These are phyloP conservation scores for Emydocephalus ijimae DNA, from an alignment of 2,113 vertebrate genomes.

Conservation along the genomic window DNA sequence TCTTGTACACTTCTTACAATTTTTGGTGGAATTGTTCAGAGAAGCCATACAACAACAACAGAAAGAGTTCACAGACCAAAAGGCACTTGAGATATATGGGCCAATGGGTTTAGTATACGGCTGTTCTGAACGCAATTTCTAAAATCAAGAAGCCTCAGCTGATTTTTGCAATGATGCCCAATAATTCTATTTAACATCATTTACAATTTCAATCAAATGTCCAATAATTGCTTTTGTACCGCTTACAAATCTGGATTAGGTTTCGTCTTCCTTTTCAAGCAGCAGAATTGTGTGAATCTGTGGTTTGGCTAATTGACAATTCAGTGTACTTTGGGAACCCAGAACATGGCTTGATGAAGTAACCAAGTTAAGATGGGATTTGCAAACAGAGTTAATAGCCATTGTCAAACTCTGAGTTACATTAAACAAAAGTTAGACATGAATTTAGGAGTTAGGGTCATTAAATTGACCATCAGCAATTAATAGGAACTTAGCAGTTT, in stretches of 20 bases:
- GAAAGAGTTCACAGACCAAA: not conserved
- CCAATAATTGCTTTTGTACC: not conserved
- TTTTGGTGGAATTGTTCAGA: too few relatives aligned
- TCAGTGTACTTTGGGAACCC: not conserved
- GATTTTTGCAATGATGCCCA: not conserved
- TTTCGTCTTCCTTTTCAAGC: not conserved
- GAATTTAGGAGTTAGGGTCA: not conserved
- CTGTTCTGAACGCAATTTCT: not conserved
- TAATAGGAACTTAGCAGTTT: not conserved
- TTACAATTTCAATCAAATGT: not conserved
- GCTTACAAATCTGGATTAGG: not conserved
- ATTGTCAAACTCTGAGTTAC: not conserved
- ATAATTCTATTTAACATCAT: not conserved
- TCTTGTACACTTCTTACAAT: too few relatives aligned
- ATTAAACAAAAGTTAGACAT: not conserved
- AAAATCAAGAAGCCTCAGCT: not conserved
- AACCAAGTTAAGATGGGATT: not conserved
- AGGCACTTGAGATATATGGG: not conserved
- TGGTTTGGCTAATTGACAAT: not conserved
- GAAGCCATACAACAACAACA: too few relatives aligned
- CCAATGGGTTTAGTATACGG: not conserved
- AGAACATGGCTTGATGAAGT: not conserved
- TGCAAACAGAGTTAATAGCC: not conserved
- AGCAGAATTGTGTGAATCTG: not conserved
- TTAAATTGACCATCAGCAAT: not conserved